Evolutionary conservation across 2,888 invertebrate species (phyloP), one percentile per base, ranked within the genome.

Genomic region (Stegophylla sp.): DNA sequence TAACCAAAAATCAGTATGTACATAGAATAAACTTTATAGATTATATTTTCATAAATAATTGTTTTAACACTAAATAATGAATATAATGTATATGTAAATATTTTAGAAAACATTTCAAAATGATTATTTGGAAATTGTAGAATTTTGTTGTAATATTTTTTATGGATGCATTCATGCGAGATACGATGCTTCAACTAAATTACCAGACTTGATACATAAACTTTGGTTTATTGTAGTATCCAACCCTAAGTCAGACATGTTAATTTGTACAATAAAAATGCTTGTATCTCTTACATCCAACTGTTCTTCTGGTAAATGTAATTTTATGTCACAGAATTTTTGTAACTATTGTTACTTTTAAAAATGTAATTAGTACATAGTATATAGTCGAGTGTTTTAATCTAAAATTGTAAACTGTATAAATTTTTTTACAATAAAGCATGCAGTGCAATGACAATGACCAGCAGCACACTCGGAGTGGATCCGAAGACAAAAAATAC

Each of bases 371-470:
- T 3, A n/a, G 5, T 53, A 53, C 7, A 5, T 34, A 34, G 34
- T 34, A 7, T 34, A 34, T 34, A 34, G 3, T 34, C 34, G 7
- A 7, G 34, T 34, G 7, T 34, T 34, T 34, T 34, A 34, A 34
- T 34, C 7, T 34, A 5, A 34, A 34, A 34, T 34, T 34, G 34
- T 34, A 34, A 34, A 34, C 7, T 34, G 7, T 34, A 34, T 34
- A 5, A 5, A 34, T 34, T 5, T 34, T 34, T 43, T 12, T 20
- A 23, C 17, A 3, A 41, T n/a, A 53, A 34, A 79, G 79, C 79
- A n/a, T 79, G 79, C 66, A 71, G 71, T 41, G 48, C 79, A 41
- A 71, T 71, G 79, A 79, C 79, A 34, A 79, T 59, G 69, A 79
- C 71, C 17, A 79, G 61, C 7, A 48, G 71, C 51, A 79, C 71